Percentiles rank a stretch among this genome's conserved stretches.
Conservation (phyloP, 2,113 vertebrate genomes). For the Menidia beryllina region DNA sequence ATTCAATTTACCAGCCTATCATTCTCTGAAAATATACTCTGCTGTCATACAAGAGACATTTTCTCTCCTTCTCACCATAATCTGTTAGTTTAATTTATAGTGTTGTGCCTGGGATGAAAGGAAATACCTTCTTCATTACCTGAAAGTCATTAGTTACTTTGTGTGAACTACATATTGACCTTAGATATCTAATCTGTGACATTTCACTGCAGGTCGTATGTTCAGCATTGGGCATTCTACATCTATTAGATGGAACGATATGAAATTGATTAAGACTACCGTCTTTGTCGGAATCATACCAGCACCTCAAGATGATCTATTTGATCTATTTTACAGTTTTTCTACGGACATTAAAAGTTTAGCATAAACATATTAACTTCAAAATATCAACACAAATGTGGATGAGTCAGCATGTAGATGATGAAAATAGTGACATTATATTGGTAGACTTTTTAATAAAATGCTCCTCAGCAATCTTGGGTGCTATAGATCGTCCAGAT, state of each 20-base stretch:
- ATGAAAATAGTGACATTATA: no score
- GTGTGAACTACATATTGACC: slow-evolving; percentile 32
- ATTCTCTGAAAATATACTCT: slow-evolving; percentile 28
- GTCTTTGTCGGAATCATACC: not conserved
- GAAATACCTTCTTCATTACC: slow-evolving; percentile 35
- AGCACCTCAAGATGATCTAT: not conserved
- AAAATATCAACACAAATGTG: no score
- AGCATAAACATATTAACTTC: no score
- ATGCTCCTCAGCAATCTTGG: no score
- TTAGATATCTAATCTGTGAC: slow-evolving; percentile 46
- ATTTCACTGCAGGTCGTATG: slow-evolving; percentile 14
- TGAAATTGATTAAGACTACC: slow-evolving; percentile 8
- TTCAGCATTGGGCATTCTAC: slow-evolving; percentile 3
- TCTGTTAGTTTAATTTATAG: slow-evolving; percentile 48
- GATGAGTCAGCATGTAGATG: no score
- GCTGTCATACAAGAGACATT: slow-evolving; percentile 15
- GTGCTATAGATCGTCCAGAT: no score
- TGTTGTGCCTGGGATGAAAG: slow-evolving; percentile 35
- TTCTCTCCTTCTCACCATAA: slow-evolving; percentile 22
- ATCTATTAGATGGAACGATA: slow-evolving; percentile 20
- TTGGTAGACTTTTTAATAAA: no score
- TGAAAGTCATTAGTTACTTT: slow-evolving; percentile 50
- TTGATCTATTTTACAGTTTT: not conserved
- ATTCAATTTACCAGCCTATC: slow-evolving; percentile 47
- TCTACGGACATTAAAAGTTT: no score